Base-by-base conservation (phyloP, 2,113 vertebrate species). In the Leptodactylus fuscus region DNA sequence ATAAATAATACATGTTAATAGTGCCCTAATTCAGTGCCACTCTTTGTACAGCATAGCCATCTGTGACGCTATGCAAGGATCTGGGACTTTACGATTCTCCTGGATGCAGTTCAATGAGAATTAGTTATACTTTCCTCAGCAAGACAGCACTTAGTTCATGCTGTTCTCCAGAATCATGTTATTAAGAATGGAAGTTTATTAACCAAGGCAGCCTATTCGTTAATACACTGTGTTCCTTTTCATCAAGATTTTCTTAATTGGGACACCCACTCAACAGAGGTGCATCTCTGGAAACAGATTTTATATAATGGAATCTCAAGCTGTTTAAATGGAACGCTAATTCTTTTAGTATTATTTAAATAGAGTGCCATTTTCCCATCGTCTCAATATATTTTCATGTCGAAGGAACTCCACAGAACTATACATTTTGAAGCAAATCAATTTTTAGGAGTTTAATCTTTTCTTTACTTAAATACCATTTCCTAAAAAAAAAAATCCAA, bases 51-150 rank as follows among this genome's bases (percentile, higher is more conserved):
- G 32, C n/a, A 53, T 73, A 82, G 62, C 81, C 81, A 82, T 82
- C 81, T 82, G 81, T 73, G 32, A 55, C 34, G 29, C 49, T 82
- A 34, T 73, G 32, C 65, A 73, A 82, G 51, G 71, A 82, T 82
- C 46, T 82, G 81, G 49, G 49, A 55, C 81, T 71, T 82, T 73
- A 82, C 69, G 34, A 55, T 73, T 74, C 49, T 55, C 4, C 69
- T 82, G 69, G 67, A 82, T 73, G 32, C 81, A 73, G 67, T 82
- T 82, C 32, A 82, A 73, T 82, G 49, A 70, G 67, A 82, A 82
- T 82, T 82, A 82, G 48, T 82, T 82, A 82, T 82, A 74, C 69
- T 82, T 82, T 73, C 81, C 81, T 82, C 81, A 82, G 81, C 81
- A 82, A 82, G 81, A 82, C 81, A 82, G 48, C 81, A 73, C 81